Conservation (phyloP, 2,113 vertebrate species). For the Colius striatus region DNA sequence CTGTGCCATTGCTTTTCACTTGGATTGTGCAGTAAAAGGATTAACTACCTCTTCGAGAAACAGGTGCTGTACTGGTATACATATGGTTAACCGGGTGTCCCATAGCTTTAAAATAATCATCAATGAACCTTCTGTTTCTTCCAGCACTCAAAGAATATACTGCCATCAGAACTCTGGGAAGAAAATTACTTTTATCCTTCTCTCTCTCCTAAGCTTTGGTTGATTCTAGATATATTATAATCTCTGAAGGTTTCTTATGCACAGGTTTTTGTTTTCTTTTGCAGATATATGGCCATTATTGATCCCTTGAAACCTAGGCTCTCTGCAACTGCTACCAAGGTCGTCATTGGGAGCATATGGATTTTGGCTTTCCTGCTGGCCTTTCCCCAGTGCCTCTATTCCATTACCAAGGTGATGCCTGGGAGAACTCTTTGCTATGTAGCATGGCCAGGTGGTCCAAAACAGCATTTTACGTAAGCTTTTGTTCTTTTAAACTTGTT, state of each 20-base stretch:
- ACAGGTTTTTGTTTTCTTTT: slow-evolving; percentile 12
- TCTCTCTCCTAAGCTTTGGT: neutral
- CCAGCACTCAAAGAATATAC: neutral
- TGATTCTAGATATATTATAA: neutral
- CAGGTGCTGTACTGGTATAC: neutral
- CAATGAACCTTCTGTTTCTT: neutral
- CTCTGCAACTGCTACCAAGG: slow-evolving; percentile 91
- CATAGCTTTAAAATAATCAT: neutral
- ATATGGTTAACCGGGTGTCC: neutral
- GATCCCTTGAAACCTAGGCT: slow-evolving; percentile 94
- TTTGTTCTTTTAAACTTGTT: slow-evolving; percentile 1
- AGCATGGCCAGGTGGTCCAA: slow-evolving; percentile 88
- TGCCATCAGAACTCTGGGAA: neutral
- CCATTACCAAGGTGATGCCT: slow-evolving; percentile 84
- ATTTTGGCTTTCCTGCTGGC: slow-evolving; percentile 91
- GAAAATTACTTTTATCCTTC: neutral
- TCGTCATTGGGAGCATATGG: slow-evolving; percentile 94
- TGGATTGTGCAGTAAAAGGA: neutral
- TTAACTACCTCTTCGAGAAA: neutral
- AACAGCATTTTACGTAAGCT: slow-evolving; percentile 91
- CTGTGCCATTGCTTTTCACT: neutral
- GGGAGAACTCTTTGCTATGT: slow-evolving; percentile 90
- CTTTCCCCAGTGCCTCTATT: slow-evolving; percentile 95
- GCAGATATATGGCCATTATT: slow-evolving; percentile 97
- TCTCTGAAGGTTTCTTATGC: neutral